These are phyloP conservation scores for Zygothrica quintamaculata DNA, from an alignment of 2,888 invertebrate species.

Conservation along the genomic window DNA sequence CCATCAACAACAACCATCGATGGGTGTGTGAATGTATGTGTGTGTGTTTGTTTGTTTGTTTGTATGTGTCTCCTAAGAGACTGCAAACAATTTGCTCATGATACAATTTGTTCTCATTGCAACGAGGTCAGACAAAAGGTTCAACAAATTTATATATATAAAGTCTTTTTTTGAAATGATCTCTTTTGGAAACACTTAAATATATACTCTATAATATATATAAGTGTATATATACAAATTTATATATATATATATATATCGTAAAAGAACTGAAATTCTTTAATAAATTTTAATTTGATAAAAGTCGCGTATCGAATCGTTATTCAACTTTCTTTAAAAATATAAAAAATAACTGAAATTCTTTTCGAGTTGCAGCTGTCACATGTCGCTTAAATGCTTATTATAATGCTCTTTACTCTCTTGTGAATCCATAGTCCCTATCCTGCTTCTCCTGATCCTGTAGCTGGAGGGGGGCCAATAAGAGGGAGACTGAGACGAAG, in stretches of 20 bases:
- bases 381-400: conserved; percentile 50
- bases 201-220: no score
- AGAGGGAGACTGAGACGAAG: no score
- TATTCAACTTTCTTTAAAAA: conserved; percentile 30
- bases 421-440: neutral
- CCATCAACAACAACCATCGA: conserved; percentile 22
- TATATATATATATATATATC: neutral
- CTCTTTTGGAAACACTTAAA: conserved; percentile 4
- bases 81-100: conserved; percentile 40
- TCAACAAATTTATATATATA: conserved; percentile 1
- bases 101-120: conserved; percentile 46
- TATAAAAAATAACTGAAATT: conserved; percentile 13
- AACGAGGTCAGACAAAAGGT: conserved; percentile 31
- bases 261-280: neutral
- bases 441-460: no score
- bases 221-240: no score
- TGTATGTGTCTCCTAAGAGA: conserved; percentile 31
- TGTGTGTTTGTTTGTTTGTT: no score
- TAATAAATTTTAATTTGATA: no score
- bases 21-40: conserved; percentile 49
- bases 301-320: no score
- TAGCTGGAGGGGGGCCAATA: no score
- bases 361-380: conserved; percentile 28
- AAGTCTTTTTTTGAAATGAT: conserved; percentile 30
- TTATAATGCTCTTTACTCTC: conserved; percentile 34